Evolutionary conservation across 2,797 vertebrate genomes (phyloP).

Genomic region (Liparis tanakae): DNA sequence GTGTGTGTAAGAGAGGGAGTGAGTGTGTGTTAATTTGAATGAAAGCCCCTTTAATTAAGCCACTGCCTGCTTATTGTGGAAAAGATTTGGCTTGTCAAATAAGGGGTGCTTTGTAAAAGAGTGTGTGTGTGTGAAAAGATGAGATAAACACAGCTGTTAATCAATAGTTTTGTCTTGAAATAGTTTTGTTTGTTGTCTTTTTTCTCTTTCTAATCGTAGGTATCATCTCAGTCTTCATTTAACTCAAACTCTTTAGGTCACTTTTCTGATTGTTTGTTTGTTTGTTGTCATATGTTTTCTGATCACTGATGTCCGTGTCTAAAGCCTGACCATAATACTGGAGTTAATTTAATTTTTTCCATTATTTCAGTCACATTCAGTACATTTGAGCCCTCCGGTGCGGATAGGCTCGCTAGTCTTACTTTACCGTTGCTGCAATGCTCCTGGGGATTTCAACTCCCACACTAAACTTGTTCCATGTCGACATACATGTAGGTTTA

Average conservation of each 20-base stretch:
- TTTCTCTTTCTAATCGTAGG: background rate
- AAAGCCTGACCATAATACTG: background rate
- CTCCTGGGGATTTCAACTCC: slow-evolving; percentile 11
- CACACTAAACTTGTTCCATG: background rate
- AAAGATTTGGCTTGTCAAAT: slow-evolving; percentile 73
- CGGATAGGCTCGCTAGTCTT: background rate
- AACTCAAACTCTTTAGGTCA: background rate
- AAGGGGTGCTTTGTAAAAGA: slow-evolving; percentile 56
- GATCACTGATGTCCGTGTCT: too few relatives aligned
- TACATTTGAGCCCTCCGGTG: background rate
- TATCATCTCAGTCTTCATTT: background rate
- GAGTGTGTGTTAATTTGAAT: slow-evolving; percentile 69
- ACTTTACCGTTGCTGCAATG: background rate
- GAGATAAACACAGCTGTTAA: slow-evolving; percentile 11
- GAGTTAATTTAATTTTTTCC: background rate
- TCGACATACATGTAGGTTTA: background rate
- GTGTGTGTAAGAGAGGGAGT: slow-evolving; percentile 14
- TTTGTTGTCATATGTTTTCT: background rate
- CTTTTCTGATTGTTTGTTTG: background rate
- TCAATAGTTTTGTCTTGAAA: slow-evolving; percentile 31
- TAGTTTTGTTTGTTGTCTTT: background rate
- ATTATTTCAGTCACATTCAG: background rate
- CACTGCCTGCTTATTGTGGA: slow-evolving; percentile 66
- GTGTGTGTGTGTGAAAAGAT: slow-evolving; percentile 11
- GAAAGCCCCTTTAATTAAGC: slow-evolving; percentile 75